Base-by-base conservation (phyloP, 2,113 vertebrate genomes). In the Apteryx owenii region DNA sequence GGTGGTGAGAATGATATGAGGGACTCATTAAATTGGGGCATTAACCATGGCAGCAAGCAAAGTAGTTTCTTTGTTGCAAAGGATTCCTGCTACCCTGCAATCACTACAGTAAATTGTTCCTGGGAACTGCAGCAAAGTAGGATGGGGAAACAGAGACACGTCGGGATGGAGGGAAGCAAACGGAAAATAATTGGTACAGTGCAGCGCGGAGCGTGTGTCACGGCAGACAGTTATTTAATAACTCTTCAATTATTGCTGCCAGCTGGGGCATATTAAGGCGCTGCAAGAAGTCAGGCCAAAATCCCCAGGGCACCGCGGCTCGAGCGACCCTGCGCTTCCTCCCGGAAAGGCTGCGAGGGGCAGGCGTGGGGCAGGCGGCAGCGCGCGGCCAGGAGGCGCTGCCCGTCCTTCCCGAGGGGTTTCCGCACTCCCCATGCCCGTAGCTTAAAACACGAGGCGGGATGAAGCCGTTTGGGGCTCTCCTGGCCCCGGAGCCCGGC, bases 31-130 rank as follows among this genome's bases (percentile, higher is more conserved):
- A 98, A 97, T 46, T 44, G 91, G 91, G 89, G 97, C 95, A 88
- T 94, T 98, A 96, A 97, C 96, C 96, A 96, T 95, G 93, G 96
- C 93, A 93, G 96, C 93, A 97, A 97, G 94, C 72, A 95, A 97
- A 98, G 93, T 73, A 93, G 93, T 93, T 88, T 80, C 96, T 98
- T 98, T 97, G 96, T 98, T 95, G 95, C 78, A 40, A 86, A 73
- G 81, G 71, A 82, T 54, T 89, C 87, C 88, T 29, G 0, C 69
- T 89, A 38, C 85, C 85, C 84, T 75, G n/a, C 90, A 93, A 65
- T 93, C 91, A 50, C 69, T 20, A 1, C 82, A 87, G 77, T 85
- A 93, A 94, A 95, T 84, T 7, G 28, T 73, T 96, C 93, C 38
- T 61, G 81, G 81, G 94, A 96, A 83, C 33, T 0, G 23, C 3